phyloP scores from a whole-genome alignment of 1,140 invertebrate species.

The Zaprionus kolodkinae region DNA sequence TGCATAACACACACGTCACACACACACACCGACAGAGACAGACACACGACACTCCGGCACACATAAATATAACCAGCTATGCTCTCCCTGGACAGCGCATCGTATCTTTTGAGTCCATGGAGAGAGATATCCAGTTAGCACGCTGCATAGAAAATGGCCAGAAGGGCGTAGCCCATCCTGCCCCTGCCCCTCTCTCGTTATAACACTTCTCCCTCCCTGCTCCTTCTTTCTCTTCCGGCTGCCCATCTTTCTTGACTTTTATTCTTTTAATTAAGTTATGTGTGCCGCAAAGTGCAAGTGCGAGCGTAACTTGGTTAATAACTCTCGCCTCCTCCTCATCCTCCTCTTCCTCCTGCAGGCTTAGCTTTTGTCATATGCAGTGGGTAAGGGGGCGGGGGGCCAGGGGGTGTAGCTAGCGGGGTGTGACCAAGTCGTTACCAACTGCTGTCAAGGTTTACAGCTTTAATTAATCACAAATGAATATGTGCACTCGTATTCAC shows the following conservation, averaged over 20 bases:
- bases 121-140: constrained; percentile 55
- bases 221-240: not conserved
- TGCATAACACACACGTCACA: constrained; percentile 18
- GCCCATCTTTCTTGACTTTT: constrained; percentile 2
- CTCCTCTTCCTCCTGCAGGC: not conserved
- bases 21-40: not conserved
- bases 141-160: constrained; percentile 43
- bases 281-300: not conserved
- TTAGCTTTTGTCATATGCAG: constrained; percentile 7
- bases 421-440: not conserved
- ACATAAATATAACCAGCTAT: not conserved
- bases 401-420: not conserved
- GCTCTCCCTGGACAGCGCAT: not conserved
- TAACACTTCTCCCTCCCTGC: not conserved
- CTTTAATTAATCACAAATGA: constrained; percentile 32
- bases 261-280: constrained; percentile 64
- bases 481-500: not conserved
- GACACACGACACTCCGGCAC: not conserved
- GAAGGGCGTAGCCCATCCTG: constrained; percentile 33
- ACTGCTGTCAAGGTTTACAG: constrained; percentile 28
- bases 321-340: not conserved
- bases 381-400: not conserved
- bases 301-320: constrained; percentile 26
- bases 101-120: constrained; percentile 36
- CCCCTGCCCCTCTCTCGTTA: not conserved